Evolutionary conservation across 2,113 vertebrate genomes (phyloP).

Genomic region (Amphiprion percula): DNA sequence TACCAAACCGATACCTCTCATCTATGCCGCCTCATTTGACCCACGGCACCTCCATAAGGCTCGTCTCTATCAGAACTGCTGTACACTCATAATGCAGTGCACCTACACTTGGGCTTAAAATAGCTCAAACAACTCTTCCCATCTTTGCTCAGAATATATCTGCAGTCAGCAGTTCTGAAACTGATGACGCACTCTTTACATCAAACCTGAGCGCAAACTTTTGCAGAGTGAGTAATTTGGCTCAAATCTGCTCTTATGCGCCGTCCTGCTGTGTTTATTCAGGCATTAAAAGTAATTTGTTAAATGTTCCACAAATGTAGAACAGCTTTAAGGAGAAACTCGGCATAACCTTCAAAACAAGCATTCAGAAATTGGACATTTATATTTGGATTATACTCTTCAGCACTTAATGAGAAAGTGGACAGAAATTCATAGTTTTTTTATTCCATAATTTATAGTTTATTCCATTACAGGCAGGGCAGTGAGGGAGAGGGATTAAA

Average conservation of each 20-base stretch:
- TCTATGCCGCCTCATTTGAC: constrained; percentile 13
- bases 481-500: constrained; percentile 73
- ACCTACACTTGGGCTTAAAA: constrained; percentile 54
- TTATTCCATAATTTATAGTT: constrained; percentile 75
- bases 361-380: background rate
- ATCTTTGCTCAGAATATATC: constrained; percentile 38
- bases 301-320: too few species aligned
- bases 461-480: constrained; percentile 84
- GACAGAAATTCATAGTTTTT: constrained; percentile 29
- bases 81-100: constrained; percentile 36
- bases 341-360: too few species aligned
- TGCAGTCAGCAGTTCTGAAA: constrained; percentile 41
- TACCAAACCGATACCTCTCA: constrained; percentile 23
- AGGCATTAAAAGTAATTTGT: background rate
- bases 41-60: constrained; percentile 19
- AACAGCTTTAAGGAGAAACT: too few species aligned
- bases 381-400: too few species aligned
- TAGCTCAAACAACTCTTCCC: constrained; percentile 32
- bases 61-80: constrained; percentile 7
- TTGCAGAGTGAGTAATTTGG: constrained; percentile 1
- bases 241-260: too few species aligned
- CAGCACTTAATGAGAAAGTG: constrained; percentile 13
- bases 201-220: constrained; percentile 8
- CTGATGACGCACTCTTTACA: constrained; percentile 27
- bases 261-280: too few species aligned